These are phyloP conservation scores for Aromia moschata DNA, from an alignment of 2,888 invertebrate genomes.

Conservation along the genomic window DNA sequence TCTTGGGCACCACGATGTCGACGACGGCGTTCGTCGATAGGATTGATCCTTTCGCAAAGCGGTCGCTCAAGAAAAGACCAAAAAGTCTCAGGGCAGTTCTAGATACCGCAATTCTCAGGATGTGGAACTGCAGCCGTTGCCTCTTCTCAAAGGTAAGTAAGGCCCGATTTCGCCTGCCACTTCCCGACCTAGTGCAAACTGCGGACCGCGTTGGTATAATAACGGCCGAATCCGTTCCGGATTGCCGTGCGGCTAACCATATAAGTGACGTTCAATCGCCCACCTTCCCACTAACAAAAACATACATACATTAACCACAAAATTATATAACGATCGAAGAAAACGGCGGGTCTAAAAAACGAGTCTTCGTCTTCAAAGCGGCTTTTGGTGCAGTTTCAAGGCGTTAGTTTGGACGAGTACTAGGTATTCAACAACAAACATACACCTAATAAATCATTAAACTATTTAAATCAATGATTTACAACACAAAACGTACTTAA, in stretches of 20 bases:
- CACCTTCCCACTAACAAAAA: not conserved
- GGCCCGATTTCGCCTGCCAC: not conserved
- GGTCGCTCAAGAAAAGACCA: constrained; percentile 98
- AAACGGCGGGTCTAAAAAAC: no score
- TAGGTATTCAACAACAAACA: no score
- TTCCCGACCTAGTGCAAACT: constrained; percentile 15
- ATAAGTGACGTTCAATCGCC: constrained; percentile 2
- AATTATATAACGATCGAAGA: constrained; percentile 2
- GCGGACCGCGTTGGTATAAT: constrained; percentile 10
- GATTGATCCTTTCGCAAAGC: constrained; percentile 99
- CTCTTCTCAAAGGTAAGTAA: constrained; percentile 92
- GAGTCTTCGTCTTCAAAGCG: no score
- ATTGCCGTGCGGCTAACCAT: constrained; percentile 11
- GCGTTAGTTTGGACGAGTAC: no score
- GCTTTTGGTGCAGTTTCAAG: no score
- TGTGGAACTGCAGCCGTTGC: constrained; percentile 95
- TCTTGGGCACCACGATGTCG: constrained; percentile 71
- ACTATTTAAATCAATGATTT: no score
- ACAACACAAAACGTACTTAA: no score
- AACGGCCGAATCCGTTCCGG: constrained; percentile 5
- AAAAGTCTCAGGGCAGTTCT: constrained; percentile 98
- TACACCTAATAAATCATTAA: no score
- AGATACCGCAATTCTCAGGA: constrained; percentile 98
- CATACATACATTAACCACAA: not conserved
- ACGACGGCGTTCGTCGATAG: constrained; percentile 97